Conservation (phyloP, 2,113 vertebrate species). For the Rissa tridactyla region DNA sequence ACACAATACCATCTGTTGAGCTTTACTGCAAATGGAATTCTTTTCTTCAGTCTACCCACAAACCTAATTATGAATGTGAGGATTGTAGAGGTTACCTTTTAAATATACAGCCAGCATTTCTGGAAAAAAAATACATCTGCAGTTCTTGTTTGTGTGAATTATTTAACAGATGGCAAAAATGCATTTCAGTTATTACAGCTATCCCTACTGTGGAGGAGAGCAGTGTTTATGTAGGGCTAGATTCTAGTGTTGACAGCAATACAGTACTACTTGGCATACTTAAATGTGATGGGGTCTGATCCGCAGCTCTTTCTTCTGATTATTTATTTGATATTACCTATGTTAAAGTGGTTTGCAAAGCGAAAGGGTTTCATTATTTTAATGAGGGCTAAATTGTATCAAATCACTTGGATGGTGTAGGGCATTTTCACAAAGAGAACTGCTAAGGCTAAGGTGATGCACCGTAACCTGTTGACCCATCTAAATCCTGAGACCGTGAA, state of each 20-base stretch:
- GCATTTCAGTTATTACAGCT: not conserved
- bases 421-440: not conserved
- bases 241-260: not conserved
- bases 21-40: constrained; percentile 67
- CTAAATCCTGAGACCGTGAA: not conserved
- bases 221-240: not conserved
- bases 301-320: not conserved
- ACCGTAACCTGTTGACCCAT: not conserved
- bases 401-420: not conserved
- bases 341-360: not conserved
- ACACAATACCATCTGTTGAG: constrained; percentile 71
- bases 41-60: constrained; percentile 45
- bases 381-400: not conserved
- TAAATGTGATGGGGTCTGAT: not conserved
- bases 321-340: not conserved
- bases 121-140: not conserved
- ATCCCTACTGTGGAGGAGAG: not conserved
- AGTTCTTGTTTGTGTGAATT: constrained; percentile 62
- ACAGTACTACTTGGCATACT: not conserved
- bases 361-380: not conserved
- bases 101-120: constrained; percentile 65
- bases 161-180: constrained; percentile 61
- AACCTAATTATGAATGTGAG: constrained; percentile 70
- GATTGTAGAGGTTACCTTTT: constrained; percentile 72
- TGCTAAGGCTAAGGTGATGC: not conserved